Conservation (phyloP, 2,797 vertebrate species). For the Botia almorhae region DNA sequence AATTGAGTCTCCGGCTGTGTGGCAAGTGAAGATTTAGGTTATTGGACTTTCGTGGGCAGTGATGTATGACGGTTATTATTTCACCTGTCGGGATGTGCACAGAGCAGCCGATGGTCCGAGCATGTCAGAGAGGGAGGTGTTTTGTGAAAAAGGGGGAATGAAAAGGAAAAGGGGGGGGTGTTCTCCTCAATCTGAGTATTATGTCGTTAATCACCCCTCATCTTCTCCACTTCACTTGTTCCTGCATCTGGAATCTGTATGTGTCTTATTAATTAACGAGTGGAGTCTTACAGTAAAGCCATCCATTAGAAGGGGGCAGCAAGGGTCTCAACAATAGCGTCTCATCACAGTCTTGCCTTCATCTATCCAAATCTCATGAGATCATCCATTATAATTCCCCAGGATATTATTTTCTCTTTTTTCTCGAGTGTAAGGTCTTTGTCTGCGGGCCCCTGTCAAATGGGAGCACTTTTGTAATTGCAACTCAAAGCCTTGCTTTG, state of each 20-base stretch:
- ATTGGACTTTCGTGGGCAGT: slow-evolving; percentile 88
- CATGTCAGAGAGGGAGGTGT: slow-evolving; percentile 75
- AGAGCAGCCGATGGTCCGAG: slow-evolving; percentile 82
- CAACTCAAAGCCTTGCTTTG: slow-evolving; percentile 44
- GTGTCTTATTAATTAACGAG: slow-evolving; percentile 81
- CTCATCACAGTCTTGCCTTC: slow-evolving; percentile 68
- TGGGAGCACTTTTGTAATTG: slow-evolving; percentile 30
- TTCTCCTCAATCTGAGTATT: slow-evolving; percentile 36
- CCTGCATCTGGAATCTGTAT: slow-evolving; percentile 75
- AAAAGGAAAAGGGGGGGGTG: slow-evolving; percentile 21
- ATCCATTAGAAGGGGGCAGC: slow-evolving; percentile 69
- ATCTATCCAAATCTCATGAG: slow-evolving; percentile 68
- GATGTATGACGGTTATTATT: slow-evolving; percentile 99
- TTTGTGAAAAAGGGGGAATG: slow-evolving; percentile 8
- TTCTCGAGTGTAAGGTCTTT: slow-evolving; percentile 39
- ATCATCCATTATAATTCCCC: slow-evolving; percentile 68
- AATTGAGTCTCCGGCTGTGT: slow-evolving; percentile 99
- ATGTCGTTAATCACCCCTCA: slow-evolving; percentile 88
- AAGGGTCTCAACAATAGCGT: slow-evolving; percentile 67
- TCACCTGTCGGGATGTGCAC: slow-evolving; percentile 90
- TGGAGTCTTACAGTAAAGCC: slow-evolving; percentile 74
- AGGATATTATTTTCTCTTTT: slow-evolving; percentile 57
- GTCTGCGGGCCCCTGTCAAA: slow-evolving; percentile 27
- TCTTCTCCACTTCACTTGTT: slow-evolving; percentile 58
- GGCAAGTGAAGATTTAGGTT: slow-evolving; percentile 92